Percentiles rank a stretch among this genome's conserved stretches.
Conservation (phyloP, 2,113 vertebrate species). For the Rhea americana region DNA sequence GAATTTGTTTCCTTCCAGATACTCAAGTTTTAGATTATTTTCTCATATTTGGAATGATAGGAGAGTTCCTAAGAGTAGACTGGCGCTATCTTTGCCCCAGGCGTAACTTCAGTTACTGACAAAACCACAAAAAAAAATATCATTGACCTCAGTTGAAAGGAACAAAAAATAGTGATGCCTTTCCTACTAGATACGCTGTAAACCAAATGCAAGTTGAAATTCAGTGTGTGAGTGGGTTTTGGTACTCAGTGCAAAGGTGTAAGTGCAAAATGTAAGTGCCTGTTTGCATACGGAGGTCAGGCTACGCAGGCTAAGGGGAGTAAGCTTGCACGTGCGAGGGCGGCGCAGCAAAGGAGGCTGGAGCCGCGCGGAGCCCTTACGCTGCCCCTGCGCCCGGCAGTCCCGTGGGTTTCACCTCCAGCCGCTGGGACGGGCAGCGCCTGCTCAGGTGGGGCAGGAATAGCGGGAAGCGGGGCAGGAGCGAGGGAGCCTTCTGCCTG, state of each 20-base stretch:
- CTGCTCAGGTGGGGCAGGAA: neutral
- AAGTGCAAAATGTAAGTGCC: neutral
- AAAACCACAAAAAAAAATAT: constrained; percentile 7
- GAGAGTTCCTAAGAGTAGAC: neutral
- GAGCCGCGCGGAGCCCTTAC: neutral
- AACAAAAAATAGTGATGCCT: neutral
- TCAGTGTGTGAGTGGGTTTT: rapidly evolving
- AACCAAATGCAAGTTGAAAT: neutral
- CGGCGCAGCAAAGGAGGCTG: neutral
- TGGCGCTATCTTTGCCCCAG: neutral
- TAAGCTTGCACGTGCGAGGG: neutral
- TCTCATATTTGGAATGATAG: neutral
- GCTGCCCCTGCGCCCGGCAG: neutral
- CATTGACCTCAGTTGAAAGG: neutral
- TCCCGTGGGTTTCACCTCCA: neutral
- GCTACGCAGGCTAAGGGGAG: neutral
- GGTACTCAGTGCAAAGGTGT: neutral
- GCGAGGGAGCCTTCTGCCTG: neutral
- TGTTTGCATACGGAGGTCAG: neutral
- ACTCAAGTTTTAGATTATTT: neutral
- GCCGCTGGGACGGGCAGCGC: neutral
- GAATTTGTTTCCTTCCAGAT: neutral
- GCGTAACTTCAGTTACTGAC: constrained; percentile 11
- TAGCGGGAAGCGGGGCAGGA: neutral
- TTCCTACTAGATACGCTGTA: neutral